Base-by-base conservation (phyloP, 2,113 vertebrate species). In the Carollia perspicillata region DNA sequence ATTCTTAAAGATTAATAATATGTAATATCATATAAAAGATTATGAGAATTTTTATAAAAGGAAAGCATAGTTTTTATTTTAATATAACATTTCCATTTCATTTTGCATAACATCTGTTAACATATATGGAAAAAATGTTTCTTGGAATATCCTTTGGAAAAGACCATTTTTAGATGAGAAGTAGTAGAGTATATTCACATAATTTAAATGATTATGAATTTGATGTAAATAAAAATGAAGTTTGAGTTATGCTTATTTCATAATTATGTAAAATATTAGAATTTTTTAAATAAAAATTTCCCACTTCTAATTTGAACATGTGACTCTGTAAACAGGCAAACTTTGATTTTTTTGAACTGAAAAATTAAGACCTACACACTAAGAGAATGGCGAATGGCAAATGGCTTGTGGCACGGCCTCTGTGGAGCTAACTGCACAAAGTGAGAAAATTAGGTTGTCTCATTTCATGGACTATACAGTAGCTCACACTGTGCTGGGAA, bases 371-470 rank as follows among this genome's bases (percentile, higher is more conserved):
- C 72, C 60, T 12, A 75, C 6, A 60, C 5, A n/a, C 22, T 55
- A 35, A 79, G 33, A 84, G 4, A 85, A 68, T 75, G 55, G 37
- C 22, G 85, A 88, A 85, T 42, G 71, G 23, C 63, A 84, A 75
- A 66, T 30, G 47, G 42, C 55, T 88, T 26, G 40, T 72, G 88
- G 71, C 55, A 55, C 18, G 71, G 26, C 5, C 14, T 94, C 44
- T 40, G 35, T 84, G 42, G 89, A 92, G 77, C 26, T 92, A 90
- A 60, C 35, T 79, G 49, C 35, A 53, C 47, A 23, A 63, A 81
- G 35, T 78, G 89, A 93, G 87, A 92, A 94, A 95, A 92, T 92
- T 78, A 96, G 74, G 35, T 68, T 93, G 49, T 60, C 87, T 85
- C 65, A 51, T 58, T 96, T 80, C 65, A 35, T 60, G 71, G 86